These are phyloP conservation scores for Fundulus diaphanus DNA, from an alignment of 2,797 vertebrate genomes.

Conservation along the genomic window DNA sequence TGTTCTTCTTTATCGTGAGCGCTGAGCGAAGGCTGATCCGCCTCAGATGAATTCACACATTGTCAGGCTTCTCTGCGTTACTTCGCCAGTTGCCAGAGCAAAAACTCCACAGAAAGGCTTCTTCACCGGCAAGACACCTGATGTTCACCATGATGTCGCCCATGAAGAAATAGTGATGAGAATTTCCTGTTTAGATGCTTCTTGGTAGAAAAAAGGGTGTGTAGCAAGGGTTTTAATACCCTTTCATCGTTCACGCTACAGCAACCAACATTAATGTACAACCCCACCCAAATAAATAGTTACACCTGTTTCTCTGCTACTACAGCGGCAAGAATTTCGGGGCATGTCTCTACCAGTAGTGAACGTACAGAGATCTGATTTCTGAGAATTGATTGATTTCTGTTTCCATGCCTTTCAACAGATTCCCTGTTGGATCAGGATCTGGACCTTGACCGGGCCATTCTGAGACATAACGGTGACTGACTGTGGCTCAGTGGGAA, in stretches of 20 bases:
- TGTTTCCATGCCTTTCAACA: background rate
- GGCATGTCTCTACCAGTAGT: background rate
- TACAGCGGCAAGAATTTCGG: background rate
- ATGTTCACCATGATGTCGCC: background rate
- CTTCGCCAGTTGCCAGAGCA: slow-evolving; percentile 6
- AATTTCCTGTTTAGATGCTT: background rate
- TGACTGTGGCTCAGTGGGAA: no score
- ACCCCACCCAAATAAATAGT: background rate
- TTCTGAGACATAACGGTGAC: background rate
- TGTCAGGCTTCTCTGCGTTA: slow-evolving; percentile 11
- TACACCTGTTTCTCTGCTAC: background rate
- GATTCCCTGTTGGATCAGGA: background rate
- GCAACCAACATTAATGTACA: background rate
- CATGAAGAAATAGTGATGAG: background rate
- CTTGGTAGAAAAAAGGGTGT: background rate
- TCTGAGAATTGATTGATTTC: background rate
- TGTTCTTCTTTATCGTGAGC: slow-evolving; percentile 49
- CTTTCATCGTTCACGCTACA: background rate
- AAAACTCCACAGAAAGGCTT: background rate
- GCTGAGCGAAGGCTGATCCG: slow-evolving; percentile 13
- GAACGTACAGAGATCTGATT: background rate
- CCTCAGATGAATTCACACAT: slow-evolving; percentile 26
- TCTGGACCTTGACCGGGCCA: background rate
- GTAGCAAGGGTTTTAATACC: no score
- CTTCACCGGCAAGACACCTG: background rate